Evolutionary conservation across 2,113 vertebrate species (phyloP).

Genomic region (Rhea pennata): DNA sequence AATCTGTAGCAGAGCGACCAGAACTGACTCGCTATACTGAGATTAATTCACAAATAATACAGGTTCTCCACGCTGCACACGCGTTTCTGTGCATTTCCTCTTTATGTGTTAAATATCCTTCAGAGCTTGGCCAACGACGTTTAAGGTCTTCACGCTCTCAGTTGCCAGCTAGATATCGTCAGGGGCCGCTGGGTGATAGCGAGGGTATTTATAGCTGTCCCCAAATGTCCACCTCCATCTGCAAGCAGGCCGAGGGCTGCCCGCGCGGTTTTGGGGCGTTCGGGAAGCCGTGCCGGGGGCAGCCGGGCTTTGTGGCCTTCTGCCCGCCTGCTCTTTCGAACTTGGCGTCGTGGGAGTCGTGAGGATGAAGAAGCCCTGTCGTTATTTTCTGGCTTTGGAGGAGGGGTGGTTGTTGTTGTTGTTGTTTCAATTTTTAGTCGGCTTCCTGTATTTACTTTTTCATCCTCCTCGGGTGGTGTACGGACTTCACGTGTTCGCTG

Average conservation of each 20-base stretch:
- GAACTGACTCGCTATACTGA: background rate
- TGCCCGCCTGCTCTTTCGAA: background rate
- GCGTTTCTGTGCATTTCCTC: background rate
- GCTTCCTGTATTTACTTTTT: conserved; percentile 80
- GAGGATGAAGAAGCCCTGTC: conserved; percentile 2
- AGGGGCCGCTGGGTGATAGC: background rate
- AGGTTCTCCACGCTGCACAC: background rate
- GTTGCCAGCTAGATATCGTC: background rate
- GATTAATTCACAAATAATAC: background rate
- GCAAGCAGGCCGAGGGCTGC: background rate
- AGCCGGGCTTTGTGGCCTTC: background rate
- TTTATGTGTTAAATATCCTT: background rate
- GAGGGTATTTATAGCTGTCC: background rate
- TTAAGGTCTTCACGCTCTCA: background rate
- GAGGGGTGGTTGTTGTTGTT: conserved; percentile 9
- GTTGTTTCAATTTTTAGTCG: conserved; percentile 68
- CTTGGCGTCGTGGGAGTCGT: conserved; percentile 36
- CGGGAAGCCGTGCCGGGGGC: background rate
- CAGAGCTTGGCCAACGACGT: background rate
- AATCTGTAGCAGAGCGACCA: background rate
- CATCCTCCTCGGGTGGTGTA: conserved; percentile 34
- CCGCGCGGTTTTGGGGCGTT: too few relatives aligned
- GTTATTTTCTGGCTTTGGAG: conserved; percentile 61
- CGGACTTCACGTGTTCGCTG: conserved; percentile 73
- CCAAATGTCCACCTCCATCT: accelerated